These are phyloP conservation scores for Sciurus carolinensis DNA, from an alignment of 2,797 vertebrate species.

Conservation along the genomic window DNA sequence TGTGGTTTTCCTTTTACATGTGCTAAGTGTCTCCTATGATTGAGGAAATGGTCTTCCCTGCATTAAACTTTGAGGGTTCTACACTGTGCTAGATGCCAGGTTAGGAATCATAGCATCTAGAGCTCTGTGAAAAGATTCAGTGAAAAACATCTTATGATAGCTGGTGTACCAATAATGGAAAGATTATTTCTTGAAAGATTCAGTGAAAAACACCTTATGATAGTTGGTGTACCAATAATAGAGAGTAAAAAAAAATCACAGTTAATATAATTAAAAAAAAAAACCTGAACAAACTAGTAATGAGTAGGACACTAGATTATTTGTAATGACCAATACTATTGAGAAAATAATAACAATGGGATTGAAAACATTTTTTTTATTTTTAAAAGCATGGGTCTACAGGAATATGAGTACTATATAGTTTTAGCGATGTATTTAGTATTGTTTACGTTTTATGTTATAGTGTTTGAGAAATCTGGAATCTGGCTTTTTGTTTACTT, in stretches of 20 bases:
- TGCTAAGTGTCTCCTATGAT: not conserved
- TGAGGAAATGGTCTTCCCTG: conserved; percentile 42
- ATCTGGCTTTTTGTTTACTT: conserved; percentile 1
- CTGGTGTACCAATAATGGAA: not conserved
- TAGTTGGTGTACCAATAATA: not conserved
- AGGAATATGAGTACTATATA: not conserved
- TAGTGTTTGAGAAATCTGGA: not conserved
- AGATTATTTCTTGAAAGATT: conserved; percentile 57
- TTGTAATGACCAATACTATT: conserved; percentile 14
- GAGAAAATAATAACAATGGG: not conserved
- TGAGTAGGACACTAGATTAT: not conserved
- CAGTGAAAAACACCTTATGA: not conserved
- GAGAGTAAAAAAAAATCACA: not conserved
- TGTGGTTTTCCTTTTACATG: not conserved
- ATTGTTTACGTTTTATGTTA: not conserved
- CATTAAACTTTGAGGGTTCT: not conserved
- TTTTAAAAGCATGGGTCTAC: not conserved
- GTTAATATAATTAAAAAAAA: not conserved
- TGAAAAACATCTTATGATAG: too few species aligned
- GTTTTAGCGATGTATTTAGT: not conserved
- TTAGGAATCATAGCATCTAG: conserved; percentile 42
- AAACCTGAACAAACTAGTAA: not conserved
- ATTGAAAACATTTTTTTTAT: not conserved
- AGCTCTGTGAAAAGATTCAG: not conserved
- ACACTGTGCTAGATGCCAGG: conserved; percentile 12